Evolutionary conservation across 2,888 invertebrate species (phyloP).

Genomic region (Epirrita christyi): DNA sequence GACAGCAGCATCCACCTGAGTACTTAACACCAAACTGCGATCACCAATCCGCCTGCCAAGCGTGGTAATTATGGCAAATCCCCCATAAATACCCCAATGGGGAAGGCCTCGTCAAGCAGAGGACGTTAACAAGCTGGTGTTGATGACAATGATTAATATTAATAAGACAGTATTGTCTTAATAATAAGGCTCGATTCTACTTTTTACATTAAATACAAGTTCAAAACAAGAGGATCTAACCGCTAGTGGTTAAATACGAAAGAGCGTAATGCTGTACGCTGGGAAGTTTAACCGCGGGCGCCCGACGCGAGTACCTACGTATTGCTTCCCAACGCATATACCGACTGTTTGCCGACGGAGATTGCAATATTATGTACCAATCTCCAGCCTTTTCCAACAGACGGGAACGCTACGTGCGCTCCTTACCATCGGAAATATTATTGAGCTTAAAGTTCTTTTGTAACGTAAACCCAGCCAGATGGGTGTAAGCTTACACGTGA

Average conservation of each 20-base stretch:
- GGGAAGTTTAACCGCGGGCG: slow-evolving; percentile 71
- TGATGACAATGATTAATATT: no score
- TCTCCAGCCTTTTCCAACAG: slow-evolving; percentile 63
- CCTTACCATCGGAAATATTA: slow-evolving; percentile 67
- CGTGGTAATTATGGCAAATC: no score
- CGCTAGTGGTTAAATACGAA: slow-evolving; percentile 72
- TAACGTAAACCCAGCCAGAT: slow-evolving; percentile 34
- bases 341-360: slow-evolving; percentile 71
- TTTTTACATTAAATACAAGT: slow-evolving; percentile 20
- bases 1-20: no score
- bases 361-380: slow-evolving; percentile 80
- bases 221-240: slow-evolving; percentile 55
- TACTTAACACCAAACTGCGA: no score
- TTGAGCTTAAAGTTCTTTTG: slow-evolving; percentile 54
- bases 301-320: slow-evolving; percentile 60
- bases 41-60: no score
- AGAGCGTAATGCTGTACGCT: slow-evolving; percentile 73
- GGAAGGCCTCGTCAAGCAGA: no score
- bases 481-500: slow-evolving; percentile 25
- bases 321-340: slow-evolving; percentile 69
- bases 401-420: slow-evolving; percentile 54
- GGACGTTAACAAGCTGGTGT: no score
- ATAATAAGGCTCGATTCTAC: background rate
- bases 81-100: no score
- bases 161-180: background rate